Conservation (phyloP, 23 tunicate genomes). For the Phallusia fumigata region DNA sequence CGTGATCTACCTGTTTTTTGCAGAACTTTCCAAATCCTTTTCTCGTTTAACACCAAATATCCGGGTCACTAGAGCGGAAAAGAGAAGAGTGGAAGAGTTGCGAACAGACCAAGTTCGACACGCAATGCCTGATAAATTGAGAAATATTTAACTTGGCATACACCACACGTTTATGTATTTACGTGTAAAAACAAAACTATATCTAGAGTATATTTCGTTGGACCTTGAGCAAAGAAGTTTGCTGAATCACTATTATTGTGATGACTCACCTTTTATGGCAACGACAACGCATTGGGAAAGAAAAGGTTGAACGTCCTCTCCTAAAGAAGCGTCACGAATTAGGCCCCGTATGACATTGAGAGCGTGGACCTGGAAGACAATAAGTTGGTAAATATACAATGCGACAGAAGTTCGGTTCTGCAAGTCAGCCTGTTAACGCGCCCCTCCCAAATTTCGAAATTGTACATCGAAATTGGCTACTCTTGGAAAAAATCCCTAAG, state of each 20-base stretch:
- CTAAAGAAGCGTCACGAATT: slow-evolving; percentile 73
- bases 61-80: slow-evolving; percentile 68
- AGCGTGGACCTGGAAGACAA: slow-evolving; percentile 64
- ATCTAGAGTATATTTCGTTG: too few species aligned
- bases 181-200: too few species aligned
- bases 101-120: slow-evolving; percentile 65
- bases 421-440: too few species aligned
- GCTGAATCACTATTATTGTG: too few species aligned
- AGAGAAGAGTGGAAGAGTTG: slow-evolving; percentile 81
- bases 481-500: too few species aligned
- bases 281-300: slow-evolving; percentile 45
- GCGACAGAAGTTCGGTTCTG: too few species aligned
- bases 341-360: slow-evolving; percentile 63
- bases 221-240: too few species aligned
- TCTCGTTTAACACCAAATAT: slow-evolving; percentile 78
- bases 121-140: slow-evolving; percentile 42
- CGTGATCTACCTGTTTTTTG: slow-evolving; percentile 58
- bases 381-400: too few species aligned
- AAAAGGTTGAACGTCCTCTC: slow-evolving; percentile 66
- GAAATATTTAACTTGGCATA: background rate
- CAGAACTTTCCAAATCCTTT: slow-evolving; percentile 45
- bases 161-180: too few species aligned
- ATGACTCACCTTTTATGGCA: slow-evolving; percentile 58
- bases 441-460: too few species aligned
- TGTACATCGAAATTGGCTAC: too few species aligned